Base-by-base conservation (phyloP, 2,888 invertebrate genomes). In the Ectemnius continuus region DNA sequence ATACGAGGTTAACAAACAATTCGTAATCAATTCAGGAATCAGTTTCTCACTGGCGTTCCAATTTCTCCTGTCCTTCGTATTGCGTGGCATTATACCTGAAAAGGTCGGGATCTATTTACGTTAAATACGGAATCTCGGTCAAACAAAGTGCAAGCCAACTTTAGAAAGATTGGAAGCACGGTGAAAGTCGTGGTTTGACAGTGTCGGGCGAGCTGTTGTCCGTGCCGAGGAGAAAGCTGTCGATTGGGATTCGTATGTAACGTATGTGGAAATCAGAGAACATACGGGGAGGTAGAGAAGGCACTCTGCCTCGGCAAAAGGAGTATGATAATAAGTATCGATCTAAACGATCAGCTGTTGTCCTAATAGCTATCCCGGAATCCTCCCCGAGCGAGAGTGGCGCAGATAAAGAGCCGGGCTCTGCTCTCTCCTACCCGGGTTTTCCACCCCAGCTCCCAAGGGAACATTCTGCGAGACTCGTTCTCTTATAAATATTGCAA, bases 271-370 rank as follows among this genome's bases (percentile, higher is more conserved):
- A 52, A 52, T 16, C 16, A 16, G 52, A 14, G 16, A 52, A 16
- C n/a, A 16, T 16, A 52, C 16, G 52, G 16, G n/a, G 52, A n/a
- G 16, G 52, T 14, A 52, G 52, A 48, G 48, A 14, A 52, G 52
- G 36, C n/a, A n/a, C 36, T 36, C 36, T 36, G 36, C 36, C 36
- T 2, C 8, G 36, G 36, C 36, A 76, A 67, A 68, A 71, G 59
- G 74, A 80, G 81, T 81, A 86, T 85, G 80, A 45, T 85, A 83
- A 85, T 86, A 65, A 63, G 58, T 36, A 87, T 87, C 85, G 86
- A 88, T 86, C 80, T 80, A 78, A 59, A 72, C 73, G 85, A 88
- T 88, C 88, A 88, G 88, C 89, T 88, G 88, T 87, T 89, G 87
- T 85, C 87, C 85, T 86, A 86, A 85, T 83, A 75, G 81, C 80